These are phyloP conservation scores for Albula glossodonta DNA, from an alignment of 2,113 vertebrate species.

Conservation along the genomic window DNA sequence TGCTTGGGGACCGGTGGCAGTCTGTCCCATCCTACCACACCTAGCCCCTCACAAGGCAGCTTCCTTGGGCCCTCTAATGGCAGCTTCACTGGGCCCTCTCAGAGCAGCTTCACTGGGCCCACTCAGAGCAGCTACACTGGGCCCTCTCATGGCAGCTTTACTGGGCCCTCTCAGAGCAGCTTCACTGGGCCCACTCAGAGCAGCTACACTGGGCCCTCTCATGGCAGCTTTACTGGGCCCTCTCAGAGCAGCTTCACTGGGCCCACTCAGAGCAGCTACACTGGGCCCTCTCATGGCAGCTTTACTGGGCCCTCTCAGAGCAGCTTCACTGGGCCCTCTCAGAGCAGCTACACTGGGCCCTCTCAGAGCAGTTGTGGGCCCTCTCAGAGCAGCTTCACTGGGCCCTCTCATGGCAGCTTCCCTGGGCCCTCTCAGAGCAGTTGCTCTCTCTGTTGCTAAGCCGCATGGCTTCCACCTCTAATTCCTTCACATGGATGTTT, in stretches of 20 bases:
- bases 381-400: no score
- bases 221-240: no score
- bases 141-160: conserved; percentile 9
- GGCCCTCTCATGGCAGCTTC: conserved; percentile 1
- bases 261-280: no score
- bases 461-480: no score
- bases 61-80: conserved; percentile 33
- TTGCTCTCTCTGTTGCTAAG: no score
- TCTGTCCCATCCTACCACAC: conserved; percentile 56
- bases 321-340: not conserved
- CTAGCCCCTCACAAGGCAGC: conserved; percentile 1
- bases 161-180: conserved; percentile 14
- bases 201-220: conserved; percentile 29
- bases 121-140: not conserved
- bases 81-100: conserved; percentile 28
- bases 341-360: conserved; percentile 21
- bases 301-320: conserved; percentile 33
- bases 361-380: not conserved
- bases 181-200: not conserved
- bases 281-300: not conserved
- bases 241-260: no score
- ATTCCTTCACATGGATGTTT: no score
- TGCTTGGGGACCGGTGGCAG: conserved; percentile 70
- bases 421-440: conserved; percentile 23
- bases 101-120: no score